Conservation (phyloP, 2,888 invertebrate species). For the Ormyrus rosae region DNA sequence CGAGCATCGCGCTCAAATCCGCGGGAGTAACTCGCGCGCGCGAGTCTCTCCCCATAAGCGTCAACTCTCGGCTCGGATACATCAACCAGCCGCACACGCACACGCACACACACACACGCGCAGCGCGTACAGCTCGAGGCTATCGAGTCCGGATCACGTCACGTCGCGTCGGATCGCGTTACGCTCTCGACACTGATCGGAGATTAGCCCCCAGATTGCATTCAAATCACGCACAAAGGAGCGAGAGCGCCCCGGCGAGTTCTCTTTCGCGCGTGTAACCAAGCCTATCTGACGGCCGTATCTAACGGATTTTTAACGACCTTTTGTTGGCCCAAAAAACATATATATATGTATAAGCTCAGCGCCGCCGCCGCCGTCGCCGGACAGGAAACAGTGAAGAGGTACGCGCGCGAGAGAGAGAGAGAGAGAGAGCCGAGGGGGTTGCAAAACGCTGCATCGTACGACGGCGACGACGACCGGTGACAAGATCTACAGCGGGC, state of each 20-base stretch:
- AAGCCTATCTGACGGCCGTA: constrained; percentile 72
- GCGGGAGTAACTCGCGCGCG: constrained; percentile 6
- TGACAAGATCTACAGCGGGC: constrained; percentile 51
- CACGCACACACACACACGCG: constrained; percentile 60
- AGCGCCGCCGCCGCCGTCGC: background rate
- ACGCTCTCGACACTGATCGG: constrained; percentile 75
- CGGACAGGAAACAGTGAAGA: constrained; percentile 43
- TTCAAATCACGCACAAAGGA: constrained; percentile 75
- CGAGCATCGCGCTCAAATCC: constrained; percentile 28
- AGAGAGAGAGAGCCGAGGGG: constrained; percentile 17
- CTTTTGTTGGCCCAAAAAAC: constrained; percentile 69
- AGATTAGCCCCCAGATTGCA: constrained; percentile 74
- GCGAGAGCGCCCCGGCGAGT: constrained; percentile 57
- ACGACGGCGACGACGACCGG: constrained; percentile 15
- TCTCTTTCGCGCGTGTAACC: constrained; percentile 44
- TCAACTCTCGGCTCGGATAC: constrained; percentile 31
- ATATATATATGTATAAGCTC: background rate
- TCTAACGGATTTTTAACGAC: constrained; percentile 75
- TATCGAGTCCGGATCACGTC: constrained; percentile 72
- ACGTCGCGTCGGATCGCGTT: constrained; percentile 74
- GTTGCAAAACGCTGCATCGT: constrained; percentile 31
- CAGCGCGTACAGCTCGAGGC: constrained; percentile 54
- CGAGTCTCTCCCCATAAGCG: constrained; percentile 36
- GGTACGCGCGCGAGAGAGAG: background rate
- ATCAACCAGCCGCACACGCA: background rate